Percentiles rank a stretch among this genome's conserved stretches.
phyloP scores from a whole-genome alignment of 2,797 vertebrate species.

The Lutra lutra region DNA sequence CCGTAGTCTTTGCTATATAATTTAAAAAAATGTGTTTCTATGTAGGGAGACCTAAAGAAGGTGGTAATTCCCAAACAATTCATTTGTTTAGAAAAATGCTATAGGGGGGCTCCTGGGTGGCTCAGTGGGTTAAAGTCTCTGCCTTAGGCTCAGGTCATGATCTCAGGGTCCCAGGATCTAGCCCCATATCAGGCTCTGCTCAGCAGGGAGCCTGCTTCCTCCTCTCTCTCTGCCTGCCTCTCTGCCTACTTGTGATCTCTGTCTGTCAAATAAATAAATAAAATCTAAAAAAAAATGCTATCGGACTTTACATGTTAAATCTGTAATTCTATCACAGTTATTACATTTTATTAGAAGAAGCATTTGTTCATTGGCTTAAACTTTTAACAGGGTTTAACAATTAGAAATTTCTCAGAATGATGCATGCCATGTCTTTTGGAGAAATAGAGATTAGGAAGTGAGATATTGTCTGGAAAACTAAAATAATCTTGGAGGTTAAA shows the following conservation, averaged over 20 bases:
- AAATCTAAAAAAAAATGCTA: conserved; percentile 5
- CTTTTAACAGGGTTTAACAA: conserved; percentile 67
- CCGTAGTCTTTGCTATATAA: conserved; percentile 71
- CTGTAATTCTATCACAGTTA: conserved; percentile 79
- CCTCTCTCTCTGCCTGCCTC: no score
- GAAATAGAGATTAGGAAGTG: conserved; percentile 13
- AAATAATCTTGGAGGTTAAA: conserved; percentile 45
- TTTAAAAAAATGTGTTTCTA: conserved; percentile 77
- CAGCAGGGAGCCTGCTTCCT: no score
- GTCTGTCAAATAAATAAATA: no score
- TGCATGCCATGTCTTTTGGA: not conserved
- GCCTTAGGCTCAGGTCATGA: no score
- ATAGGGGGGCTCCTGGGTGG: no score
- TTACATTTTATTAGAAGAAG: conserved; percentile 76
- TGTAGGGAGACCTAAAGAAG: conserved; percentile 63
- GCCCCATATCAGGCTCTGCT: no score
- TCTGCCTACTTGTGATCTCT: no score
- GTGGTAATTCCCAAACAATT: conserved; percentile 68
- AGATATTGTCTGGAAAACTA: conserved; percentile 44
- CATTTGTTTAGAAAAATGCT: conserved; percentile 73
- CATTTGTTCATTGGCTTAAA: conserved; percentile 77
- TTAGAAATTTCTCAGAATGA: conserved; percentile 69
- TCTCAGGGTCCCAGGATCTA: no score
- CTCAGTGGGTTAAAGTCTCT: no score
- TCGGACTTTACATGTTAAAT: conserved; percentile 73